phyloP scores from a whole-genome alignment of 2,888 invertebrate species.

The Tinea trinotella region DNA sequence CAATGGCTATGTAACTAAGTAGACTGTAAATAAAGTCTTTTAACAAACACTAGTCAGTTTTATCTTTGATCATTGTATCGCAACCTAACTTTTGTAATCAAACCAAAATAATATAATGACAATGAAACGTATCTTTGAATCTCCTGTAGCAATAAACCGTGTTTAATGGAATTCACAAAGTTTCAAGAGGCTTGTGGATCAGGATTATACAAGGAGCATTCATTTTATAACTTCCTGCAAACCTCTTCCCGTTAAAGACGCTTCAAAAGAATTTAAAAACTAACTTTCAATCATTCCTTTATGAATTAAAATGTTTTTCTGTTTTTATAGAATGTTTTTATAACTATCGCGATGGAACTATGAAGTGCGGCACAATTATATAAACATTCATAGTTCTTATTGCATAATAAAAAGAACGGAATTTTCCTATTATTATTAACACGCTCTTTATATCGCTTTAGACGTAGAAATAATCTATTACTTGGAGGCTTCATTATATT shows the following conservation, averaged over 20 bases:
- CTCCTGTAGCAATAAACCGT: not conserved
- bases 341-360: no score
- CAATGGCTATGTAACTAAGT: not conserved
- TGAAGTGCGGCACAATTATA: not conserved
- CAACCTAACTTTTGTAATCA: not conserved
- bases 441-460: not conserved
- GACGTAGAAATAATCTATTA: no score
- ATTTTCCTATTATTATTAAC: not conserved
- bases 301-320: no score
- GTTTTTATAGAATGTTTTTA: no score
- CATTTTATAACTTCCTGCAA: no score
- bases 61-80: not conserved
- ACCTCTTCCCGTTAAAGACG: no score
- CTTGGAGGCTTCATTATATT: no score
- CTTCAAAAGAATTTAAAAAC: no score
- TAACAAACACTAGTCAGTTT: not conserved
- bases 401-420: not conserved
- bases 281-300: no score
- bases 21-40: not conserved
- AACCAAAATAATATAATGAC: not conserved
- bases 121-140: not conserved
- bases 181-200: not conserved
- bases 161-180: not conserved
- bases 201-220: no score
- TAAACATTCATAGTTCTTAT: constrained; percentile 3